Conservation (phyloP, 2,797 vertebrate genomes). For the Smutsia temminckii region DNA sequence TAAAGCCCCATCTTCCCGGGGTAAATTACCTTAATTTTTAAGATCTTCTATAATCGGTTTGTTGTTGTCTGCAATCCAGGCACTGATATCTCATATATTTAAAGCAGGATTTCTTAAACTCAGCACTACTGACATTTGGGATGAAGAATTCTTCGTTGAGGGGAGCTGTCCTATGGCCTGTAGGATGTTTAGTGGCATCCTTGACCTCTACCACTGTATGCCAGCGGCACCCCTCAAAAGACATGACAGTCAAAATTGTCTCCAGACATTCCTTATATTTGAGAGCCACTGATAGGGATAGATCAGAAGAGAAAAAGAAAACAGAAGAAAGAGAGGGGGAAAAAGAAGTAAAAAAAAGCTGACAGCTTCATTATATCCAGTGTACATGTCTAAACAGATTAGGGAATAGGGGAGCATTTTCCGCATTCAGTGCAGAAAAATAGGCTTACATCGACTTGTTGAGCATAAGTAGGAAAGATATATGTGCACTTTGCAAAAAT, state of each 20-base stretch:
- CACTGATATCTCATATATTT: neutral
- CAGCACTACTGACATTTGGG: neutral
- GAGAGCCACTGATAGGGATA: neutral
- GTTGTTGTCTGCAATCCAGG: neutral
- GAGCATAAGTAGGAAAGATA: neutral
- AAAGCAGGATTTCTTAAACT: neutral
- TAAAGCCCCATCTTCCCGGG: neutral
- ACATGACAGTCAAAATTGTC: neutral
- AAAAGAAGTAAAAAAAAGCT: neutral
- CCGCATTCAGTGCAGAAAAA: slow-evolving; percentile 3
- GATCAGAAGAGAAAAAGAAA: neutral
- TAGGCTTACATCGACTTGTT: neutral
- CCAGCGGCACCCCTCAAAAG: neutral
- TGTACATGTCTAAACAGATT: slow-evolving; percentile 24
- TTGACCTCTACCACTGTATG: neutral
- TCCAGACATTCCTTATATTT: neutral
- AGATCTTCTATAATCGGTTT: neutral
- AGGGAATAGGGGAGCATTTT: neutral
- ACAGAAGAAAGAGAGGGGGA: neutral
- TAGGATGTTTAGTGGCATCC: neutral
- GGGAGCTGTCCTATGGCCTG: neutral
- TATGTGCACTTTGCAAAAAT: neutral
- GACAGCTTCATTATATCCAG: neutral
- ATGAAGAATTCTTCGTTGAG: neutral
- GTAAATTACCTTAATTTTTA: neutral